These are phyloP conservation scores for Enteromius viviparus DNA, from an alignment of 2,797 vertebrate genomes.

Conservation along the genomic window DNA sequence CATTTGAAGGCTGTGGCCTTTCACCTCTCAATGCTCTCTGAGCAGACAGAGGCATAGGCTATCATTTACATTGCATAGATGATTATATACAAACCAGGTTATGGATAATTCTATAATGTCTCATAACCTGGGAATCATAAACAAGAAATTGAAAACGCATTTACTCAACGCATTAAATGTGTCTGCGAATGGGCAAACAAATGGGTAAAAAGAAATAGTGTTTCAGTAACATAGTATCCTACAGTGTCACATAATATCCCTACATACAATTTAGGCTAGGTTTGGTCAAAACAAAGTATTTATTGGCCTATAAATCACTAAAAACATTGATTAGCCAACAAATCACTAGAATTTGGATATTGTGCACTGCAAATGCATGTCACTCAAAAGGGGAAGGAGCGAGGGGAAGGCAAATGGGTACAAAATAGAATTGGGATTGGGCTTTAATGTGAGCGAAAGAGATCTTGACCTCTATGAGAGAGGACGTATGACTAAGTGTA, in stretches of 20 bases:
- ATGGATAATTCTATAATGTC: background rate
- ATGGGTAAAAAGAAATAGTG: too few species aligned
- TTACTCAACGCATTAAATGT: background rate
- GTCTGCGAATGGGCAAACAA: background rate
- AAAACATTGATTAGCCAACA: too few species aligned
- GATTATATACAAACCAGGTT: background rate
- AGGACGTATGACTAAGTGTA: slow-evolving; percentile 10
- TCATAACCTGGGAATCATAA: background rate
- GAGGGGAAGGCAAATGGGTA: too few species aligned
- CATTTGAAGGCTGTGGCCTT: slow-evolving; percentile 12
- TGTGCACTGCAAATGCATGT: background rate
- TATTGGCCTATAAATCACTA: background rate
- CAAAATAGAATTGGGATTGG: too few species aligned
- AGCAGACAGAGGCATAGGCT: background rate
- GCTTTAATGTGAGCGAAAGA: background rate
- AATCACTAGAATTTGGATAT: background rate
- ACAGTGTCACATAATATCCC: too few species aligned
- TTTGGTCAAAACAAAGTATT: background rate
- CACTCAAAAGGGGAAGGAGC: background rate
- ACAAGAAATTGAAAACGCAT: background rate
- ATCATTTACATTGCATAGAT: background rate
- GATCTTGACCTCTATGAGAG: slow-evolving; percentile 7
- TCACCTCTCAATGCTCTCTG: background rate
- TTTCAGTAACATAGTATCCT: too few species aligned
- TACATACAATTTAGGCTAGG: too few species aligned